These are phyloP conservation scores for Pycnonotus jocosus DNA, from an alignment of 2,113 vertebrate species.

Conservation along the genomic window DNA sequence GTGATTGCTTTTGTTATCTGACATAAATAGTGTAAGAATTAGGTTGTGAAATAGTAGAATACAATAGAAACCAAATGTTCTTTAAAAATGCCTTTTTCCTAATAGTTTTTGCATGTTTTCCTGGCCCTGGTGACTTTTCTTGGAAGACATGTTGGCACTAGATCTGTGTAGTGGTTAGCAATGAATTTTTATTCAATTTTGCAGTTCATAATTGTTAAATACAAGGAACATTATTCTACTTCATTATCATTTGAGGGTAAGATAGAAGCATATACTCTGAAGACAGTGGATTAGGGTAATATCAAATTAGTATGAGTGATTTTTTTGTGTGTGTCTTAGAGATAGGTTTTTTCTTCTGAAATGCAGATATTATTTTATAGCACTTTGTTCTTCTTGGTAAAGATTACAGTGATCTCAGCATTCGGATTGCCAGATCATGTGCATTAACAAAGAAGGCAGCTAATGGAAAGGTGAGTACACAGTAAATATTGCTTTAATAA, in stretches of 20 bases:
- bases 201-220: neutral
- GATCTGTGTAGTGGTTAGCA: neutral
- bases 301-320: neutral
- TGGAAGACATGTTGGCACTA: neutral
- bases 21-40: neutral
- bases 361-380: neutral
- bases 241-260: neutral
- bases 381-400: neutral
- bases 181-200: neutral
- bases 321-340: neutral
- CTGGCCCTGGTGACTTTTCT: neutral
- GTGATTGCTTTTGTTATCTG: neutral
- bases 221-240: neutral
- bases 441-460: constrained; percentile 43
- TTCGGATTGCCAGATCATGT: constrained; percentile 76
- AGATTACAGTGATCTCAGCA: constrained; percentile 72
- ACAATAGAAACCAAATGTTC: neutral
- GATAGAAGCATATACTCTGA: neutral
- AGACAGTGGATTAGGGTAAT: neutral
- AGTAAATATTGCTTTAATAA: neutral
- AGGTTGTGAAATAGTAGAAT: neutral
- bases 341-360: neutral
- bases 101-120: neutral
- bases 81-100: neutral
- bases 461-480: constrained; percentile 24